Evolutionary conservation across 2,797 vertebrate species (phyloP), one percentile per base, ranked within the genome.

Genomic region (Myotis findleyi): DNA sequence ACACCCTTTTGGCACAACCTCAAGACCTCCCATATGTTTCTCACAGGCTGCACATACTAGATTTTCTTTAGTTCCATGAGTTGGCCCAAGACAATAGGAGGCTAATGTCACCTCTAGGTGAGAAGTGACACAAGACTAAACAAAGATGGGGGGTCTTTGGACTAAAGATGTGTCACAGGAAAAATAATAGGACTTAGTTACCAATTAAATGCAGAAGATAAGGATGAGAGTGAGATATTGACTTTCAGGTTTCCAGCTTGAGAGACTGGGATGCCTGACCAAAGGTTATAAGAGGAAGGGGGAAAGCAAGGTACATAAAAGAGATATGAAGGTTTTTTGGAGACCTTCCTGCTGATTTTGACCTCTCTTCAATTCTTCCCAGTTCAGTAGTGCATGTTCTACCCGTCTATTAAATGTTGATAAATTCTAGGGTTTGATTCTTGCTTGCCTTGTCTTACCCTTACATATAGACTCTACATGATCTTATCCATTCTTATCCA

Each of bases 11-110:
- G 66, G 38, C 23, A 47, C 25, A 88, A 6, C 21, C 53, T 81
- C 16, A n/a, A 83, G 53, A 51, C 41, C 25, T 84, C 93, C 55
- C 44, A 66, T 41, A 80, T 75, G 25, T 72, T 92, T 86, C 66
- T 87, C n/a, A 79, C 8, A 33, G 47, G 11, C 47, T 76, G 44
- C 16, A 77, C 36, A 57, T 25, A 66, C 16, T 44, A 95, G 44
- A 66, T 90, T 95, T 87, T 76, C 76, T 96, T n/a, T 36, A 87
- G 33, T 51, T 18, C 25, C 66, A 47, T 77, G 38, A 62, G 57
- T 6, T 55, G 20, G 57, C 16, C 64, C 21, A n/a, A 80, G 57
- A 57, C 3, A 59, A 51, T 69, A 80, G 71, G 38, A 92, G 16
- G 9, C 30, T 41, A 90, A 44, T 68, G 30, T 87, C 49, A 83